Evolutionary conservation across 2,797 vertebrate genomes (phyloP).

Genomic region (Phoxinus dragarum): DNA sequence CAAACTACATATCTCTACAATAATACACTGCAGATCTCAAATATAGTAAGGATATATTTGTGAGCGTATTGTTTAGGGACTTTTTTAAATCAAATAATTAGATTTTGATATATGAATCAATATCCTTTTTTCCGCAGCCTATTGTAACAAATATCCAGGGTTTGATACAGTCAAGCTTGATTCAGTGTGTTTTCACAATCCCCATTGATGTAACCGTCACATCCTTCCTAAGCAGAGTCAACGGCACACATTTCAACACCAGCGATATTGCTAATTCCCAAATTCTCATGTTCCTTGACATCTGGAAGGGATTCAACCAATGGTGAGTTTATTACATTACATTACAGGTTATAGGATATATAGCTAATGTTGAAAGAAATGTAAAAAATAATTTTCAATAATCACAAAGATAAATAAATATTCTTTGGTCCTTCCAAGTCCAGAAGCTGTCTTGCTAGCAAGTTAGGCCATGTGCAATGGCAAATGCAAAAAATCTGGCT

Average conservation of each 20-base stretch:
- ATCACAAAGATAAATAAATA: not conserved
- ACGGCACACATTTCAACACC: not conserved
- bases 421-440: not conserved
- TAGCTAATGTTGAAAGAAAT: not conserved
- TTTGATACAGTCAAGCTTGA: not conserved
- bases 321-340: not conserved
- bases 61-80: not conserved
- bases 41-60: not conserved
- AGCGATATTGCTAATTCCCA: not conserved
- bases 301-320: not conserved
- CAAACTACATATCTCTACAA: accelerated
- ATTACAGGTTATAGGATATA: not conserved
- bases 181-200: constrained; percentile 18
- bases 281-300: not conserved
- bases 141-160: not conserved
- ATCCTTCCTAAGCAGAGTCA: not conserved
- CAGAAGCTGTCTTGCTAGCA: not conserved
- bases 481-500: not conserved
- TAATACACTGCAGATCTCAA: not conserved
- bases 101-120: not conserved
- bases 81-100: not conserved
- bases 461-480: too few species aligned
- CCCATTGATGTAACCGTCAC: not conserved
- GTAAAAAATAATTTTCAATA: too few species aligned
- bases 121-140: not conserved